Conservation (phyloP, 2,113 vertebrate genomes). For the Gadus chalcogrammus region DNA sequence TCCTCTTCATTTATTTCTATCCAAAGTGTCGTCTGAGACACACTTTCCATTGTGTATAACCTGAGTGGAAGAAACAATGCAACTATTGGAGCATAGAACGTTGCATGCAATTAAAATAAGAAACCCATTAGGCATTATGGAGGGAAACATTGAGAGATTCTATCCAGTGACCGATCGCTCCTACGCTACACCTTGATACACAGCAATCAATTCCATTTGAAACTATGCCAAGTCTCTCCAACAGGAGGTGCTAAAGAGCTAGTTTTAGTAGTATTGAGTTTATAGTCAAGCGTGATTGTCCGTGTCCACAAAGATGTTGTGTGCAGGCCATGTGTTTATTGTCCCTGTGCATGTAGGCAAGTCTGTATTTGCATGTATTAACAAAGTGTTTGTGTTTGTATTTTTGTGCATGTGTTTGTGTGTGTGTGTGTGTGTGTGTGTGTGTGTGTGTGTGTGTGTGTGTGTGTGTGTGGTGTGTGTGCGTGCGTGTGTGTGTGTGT, state of each 20-base stretch:
- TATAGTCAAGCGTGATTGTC: too few species aligned
- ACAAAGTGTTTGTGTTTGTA: not conserved
- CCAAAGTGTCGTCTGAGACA: slow-evolving; percentile 8
- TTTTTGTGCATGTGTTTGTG: not conserved
- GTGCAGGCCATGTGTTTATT: not conserved
- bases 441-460: not conserved
- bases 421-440: not conserved
- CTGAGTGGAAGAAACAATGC: too few species aligned
- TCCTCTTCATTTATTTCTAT: too few species aligned
- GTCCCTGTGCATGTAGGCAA: not conserved
- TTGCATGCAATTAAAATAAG: too few species aligned
- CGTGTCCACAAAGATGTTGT: not conserved
- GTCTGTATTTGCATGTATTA: not conserved
- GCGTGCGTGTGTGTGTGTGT: slow-evolving; percentile 2
- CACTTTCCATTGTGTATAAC: too few species aligned
- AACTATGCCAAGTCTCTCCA: slow-evolving; percentile 23
- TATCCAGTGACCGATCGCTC: slow-evolving; percentile 12
- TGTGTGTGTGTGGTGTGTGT: not conserved
- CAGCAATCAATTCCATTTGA: too few species aligned
- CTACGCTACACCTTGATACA: not conserved
- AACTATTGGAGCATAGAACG: too few species aligned
- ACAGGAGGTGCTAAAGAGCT: slow-evolving; percentile 46
- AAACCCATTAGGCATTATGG: slow-evolving; percentile 32
- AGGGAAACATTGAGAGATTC: too few species aligned
- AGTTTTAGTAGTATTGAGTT: not conserved